Conservation (phyloP, 2,797 vertebrate genomes). For the Gymnopithys bicolor region DNA sequence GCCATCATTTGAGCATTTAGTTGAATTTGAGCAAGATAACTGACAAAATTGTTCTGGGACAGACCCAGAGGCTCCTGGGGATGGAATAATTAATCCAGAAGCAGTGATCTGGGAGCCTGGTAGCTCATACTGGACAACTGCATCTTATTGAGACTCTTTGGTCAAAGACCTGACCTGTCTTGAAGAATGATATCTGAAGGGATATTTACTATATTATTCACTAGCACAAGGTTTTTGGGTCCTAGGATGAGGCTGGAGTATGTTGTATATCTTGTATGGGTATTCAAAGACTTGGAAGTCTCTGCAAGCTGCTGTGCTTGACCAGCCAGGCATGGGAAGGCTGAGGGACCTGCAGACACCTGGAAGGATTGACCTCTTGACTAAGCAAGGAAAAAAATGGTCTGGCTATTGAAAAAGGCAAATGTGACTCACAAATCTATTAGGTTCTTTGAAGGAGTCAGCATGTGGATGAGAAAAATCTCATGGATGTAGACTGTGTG, state of each 20-base stretch:
- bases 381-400: not conserved
- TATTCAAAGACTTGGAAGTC: not conserved
- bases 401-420: not conserved
- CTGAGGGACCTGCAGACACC: not conserved
- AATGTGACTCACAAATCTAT: not conserved
- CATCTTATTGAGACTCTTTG: not conserved
- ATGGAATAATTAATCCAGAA: not conserved
- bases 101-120: not conserved
- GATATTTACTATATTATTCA: not conserved
- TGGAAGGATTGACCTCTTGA: not conserved
- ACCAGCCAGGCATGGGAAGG: not conserved
- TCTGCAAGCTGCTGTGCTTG: not conserved
- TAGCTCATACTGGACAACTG: not conserved
- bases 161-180: not conserved
- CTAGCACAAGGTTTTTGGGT: not conserved
- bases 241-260: not conserved
- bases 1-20: not conserved
- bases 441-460: not conserved
- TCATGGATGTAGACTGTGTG: not conserved
- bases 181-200: not conserved
- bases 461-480: not conserved
- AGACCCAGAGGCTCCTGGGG: not conserved
- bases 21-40: not conserved
- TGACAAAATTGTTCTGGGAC: not conserved
- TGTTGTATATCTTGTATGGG: accelerated